Evolutionary conservation across 2,797 vertebrate genomes (phyloP), one percentile per base, ranked within the genome.

Genomic region (Fistularia tabacaria): DNA sequence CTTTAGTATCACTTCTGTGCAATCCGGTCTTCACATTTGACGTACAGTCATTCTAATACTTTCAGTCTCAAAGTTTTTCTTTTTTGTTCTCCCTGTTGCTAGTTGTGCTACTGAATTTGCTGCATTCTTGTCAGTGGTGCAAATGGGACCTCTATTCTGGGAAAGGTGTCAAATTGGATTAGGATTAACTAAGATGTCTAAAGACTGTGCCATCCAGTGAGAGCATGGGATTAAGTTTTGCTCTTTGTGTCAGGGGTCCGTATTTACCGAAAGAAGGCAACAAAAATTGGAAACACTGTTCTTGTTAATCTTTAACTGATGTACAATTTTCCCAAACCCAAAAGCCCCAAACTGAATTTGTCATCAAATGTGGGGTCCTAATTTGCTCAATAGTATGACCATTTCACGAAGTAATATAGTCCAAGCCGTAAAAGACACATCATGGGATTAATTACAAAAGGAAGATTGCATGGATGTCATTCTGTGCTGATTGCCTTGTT

Each of bases 101-200:
- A 25, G 36, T 13, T 15, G 7, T 46, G 39, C 7, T 12, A 25
- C 46, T 62, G 53, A 57, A 14, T 68, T 66, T 50, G 51, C 14
- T 45, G 9, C 13, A 48, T 38, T 45, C 15, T 37, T 59, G 43
- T 67, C 54, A 51, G 11, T 59, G 66, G 62, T 68, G 14, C 42
- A 38, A 69, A 6, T 40, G 44, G 50, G 74, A 49, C 50, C 73
- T 73, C 69, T 81, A 73, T 84, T 88, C 83, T 78, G 66, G 73
- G 76, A 82, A 76, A 68, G 46, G 62, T 76, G 77, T 85, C 70
- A 61, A 66, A 3, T 70, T 64, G 66, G 74, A 90, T 89, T 83
- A 89, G 85, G 88, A 83, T 90, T 91, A 87, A 66, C 51, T 38
- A 46, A 38, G 56, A 64, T 40, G 49, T 60, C 64, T 85, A 80